Percentiles rank a stretch among this genome's conserved stretches.
These are phyloP conservation scores for Microhierax caerulescens DNA, from an alignment of 2,797 vertebrate genomes.

Conservation along the genomic window DNA sequence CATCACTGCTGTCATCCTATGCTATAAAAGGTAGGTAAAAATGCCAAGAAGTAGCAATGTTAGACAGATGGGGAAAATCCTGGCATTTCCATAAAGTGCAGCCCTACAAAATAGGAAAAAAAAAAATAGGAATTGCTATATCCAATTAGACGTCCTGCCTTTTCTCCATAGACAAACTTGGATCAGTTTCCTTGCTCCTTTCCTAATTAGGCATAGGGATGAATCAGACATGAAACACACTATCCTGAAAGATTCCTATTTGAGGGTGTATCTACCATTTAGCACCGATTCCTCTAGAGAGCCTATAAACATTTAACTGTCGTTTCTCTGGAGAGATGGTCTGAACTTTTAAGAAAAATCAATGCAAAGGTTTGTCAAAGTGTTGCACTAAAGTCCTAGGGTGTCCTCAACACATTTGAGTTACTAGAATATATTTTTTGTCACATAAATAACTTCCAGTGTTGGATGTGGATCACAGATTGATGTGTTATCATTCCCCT, in stretches of 20 bases:
- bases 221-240: slow-evolving; percentile 3
- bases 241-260: background rate
- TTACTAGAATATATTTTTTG: background rate
- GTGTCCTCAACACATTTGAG: background rate
- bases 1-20: background rate
- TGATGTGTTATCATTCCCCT: background rate
- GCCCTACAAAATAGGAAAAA: background rate
- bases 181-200: background rate
- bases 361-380: background rate
- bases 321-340: background rate
- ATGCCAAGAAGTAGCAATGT: background rate
- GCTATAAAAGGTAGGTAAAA: slow-evolving; percentile 5
- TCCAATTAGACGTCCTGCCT: background rate
- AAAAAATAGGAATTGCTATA: background rate
- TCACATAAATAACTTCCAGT: background rate
- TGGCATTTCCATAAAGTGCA: background rate
- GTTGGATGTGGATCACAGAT: background rate
- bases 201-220: slow-evolving; percentile 21
- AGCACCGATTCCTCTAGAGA: background rate
- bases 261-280: background rate
- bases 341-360: background rate
- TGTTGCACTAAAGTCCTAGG: background rate
- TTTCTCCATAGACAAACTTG: slow-evolving; percentile 12
- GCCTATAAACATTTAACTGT: background rate
- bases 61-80: background rate